Base-by-base conservation (phyloP, 2,797 vertebrate species). In the Toxotes lorentzi region DNA sequence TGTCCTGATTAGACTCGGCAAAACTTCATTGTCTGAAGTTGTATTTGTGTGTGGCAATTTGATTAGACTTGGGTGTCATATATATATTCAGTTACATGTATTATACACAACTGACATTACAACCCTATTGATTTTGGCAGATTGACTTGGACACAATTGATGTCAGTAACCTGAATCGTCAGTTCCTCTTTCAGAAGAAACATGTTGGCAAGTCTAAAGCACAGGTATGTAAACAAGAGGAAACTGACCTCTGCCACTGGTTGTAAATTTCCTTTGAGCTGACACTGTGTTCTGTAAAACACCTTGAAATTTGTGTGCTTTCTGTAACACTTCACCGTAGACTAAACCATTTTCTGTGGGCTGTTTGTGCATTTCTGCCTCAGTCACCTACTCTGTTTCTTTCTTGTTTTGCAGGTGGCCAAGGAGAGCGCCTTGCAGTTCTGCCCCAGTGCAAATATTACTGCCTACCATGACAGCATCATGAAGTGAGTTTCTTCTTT, bases 171-270 rank as follows among this genome's bases (percentile, higher is more conserved):
- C 96, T 99, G 81, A 99, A 99, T 91, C 95, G 98, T 54, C 98
- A 99, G 90, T 99, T 99, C 90, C 95, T 99, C 81, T 99, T 99
- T 89, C 98, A 99, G 91, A 99, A 99, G 96, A 99, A 98, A 68
- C 98, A 99, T 93, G 98, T 99, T 67, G 98, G 98, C 73, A 97
- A 98, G 89, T 99, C 98, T 70, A 99, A 99, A 94, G 96, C 98
- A 17, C 97, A 99, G 97, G 98, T 99, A 90, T 62, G 83, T 72
- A 9, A n/a, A 38, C 43, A 27, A 5, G n/a, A 21, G 23, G 2
- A 12, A 11, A 7, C 17, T 16, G 5, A 23, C 34, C 4, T 60
- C 11, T 43, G 19, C 4, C 0, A 1, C 2, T 17, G 10, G 3
- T 35, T 48, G 34, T 65, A 32, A 16, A 13, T 41, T 30, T 1